Conservation (phyloP, 2,888 invertebrate species). For the Drosophila buzzatii region DNA sequence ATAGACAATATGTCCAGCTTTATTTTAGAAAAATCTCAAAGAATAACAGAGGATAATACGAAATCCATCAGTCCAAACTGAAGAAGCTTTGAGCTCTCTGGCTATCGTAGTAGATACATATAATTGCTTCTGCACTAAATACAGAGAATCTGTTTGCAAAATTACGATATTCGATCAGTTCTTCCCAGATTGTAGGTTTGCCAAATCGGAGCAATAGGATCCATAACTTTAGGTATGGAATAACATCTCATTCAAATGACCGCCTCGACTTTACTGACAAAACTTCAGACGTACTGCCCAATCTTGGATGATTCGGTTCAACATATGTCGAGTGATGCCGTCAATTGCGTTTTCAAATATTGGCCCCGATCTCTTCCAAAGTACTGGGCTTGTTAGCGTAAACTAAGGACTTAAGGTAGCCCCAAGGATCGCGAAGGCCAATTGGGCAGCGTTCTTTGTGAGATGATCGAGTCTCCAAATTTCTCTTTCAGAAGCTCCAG, state of each 20-base stretch:
- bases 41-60: no score
- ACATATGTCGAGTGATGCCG: not conserved
- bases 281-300: not conserved
- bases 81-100: no score
- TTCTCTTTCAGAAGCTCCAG: not conserved
- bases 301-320: not conserved
- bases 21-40: no score
- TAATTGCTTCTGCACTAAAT: no score
- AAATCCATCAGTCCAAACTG: no score
- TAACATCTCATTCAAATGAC: not conserved
- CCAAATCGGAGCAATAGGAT: not conserved
- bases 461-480: not conserved
- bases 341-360: not conserved
- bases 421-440: not conserved
- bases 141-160: no score
- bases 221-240: not conserved
- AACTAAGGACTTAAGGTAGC: not conserved
- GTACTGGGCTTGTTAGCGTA: not conserved
- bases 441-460: not conserved
- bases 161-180: not conserved
- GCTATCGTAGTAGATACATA: no score
- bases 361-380: not conserved
- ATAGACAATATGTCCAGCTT: no score
- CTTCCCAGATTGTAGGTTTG: not conserved
- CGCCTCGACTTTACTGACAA: not conserved